Evolutionary conservation across 2,113 vertebrate species (phyloP).

Genomic region (Cephalopterus ornatus): DNA sequence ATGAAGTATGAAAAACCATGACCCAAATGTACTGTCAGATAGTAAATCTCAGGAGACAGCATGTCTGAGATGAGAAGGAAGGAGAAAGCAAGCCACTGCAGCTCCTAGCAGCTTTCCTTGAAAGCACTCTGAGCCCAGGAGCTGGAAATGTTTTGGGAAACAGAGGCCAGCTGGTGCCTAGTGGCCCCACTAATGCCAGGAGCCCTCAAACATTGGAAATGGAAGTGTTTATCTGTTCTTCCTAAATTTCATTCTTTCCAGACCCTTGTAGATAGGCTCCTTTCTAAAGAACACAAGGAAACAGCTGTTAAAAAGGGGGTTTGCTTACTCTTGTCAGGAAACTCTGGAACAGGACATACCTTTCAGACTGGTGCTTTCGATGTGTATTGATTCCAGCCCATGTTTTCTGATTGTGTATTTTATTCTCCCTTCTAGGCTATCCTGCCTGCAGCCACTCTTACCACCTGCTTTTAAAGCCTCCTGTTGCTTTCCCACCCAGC

Average conservation of each 20-base stretch:
- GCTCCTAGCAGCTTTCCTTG: not conserved
- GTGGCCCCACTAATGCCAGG: not conserved
- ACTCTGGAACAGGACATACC: fast-evolving
- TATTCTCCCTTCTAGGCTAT: not conserved
- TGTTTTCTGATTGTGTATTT: not conserved
- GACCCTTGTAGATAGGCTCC: not conserved
- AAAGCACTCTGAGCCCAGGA: not conserved
- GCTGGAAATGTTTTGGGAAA: not conserved
- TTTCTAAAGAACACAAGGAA: not conserved
- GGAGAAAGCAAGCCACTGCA: not conserved
- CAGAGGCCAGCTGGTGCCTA: not conserved
- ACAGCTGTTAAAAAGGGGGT: not conserved
- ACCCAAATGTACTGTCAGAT: not conserved
- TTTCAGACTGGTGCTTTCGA: not conserved
- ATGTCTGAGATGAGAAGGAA: not conserved
- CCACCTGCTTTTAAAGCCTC: not conserved
- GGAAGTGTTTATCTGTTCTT: not conserved
- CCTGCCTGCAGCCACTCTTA: not conserved
- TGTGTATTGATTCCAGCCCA: not conserved
- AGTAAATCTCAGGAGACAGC: not conserved
- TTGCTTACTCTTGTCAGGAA: not conserved
- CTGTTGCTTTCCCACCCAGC: not conserved
- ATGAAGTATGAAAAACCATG: not conserved
- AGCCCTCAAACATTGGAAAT: not conserved
- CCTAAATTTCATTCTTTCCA: not conserved